Conservation (phyloP, 2,797 vertebrate genomes). For the Myripristis jacobus region DNA sequence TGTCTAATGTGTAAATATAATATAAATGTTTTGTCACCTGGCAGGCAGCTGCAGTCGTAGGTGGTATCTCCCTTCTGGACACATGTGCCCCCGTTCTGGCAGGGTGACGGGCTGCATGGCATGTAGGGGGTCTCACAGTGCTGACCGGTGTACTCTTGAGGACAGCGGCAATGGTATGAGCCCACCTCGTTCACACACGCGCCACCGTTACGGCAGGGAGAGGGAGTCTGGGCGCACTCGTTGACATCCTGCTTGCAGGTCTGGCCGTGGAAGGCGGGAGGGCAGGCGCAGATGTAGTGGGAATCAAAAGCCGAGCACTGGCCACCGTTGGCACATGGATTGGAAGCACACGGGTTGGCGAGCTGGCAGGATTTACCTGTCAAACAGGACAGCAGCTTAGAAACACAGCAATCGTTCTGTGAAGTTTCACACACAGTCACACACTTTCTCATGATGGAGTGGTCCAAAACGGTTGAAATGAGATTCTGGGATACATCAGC, state of each 20-base stretch:
- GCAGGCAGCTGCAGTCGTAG: constrained; percentile 92
- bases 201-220: constrained; percentile 88
- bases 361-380: constrained; percentile 93
- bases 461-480: background rate
- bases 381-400: constrained; percentile 11
- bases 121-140: constrained; percentile 91
- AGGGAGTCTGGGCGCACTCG: constrained; percentile 86
- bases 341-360: constrained; percentile 95
- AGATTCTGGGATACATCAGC: background rate
- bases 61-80: constrained; percentile 91
- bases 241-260: constrained; percentile 95
- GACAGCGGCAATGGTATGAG: constrained; percentile 91
- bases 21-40: constrained; percentile 83
- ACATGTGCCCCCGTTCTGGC: constrained; percentile 96
- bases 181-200: constrained; percentile 92
- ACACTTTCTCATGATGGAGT: too few species aligned
- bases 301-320: constrained; percentile 92
- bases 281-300: constrained; percentile 90
- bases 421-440: too few species aligned
- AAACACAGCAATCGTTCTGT: background rate
- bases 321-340: constrained; percentile 95
- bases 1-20: background rate
- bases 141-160: constrained; percentile 85
- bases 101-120: constrained; percentile 96
- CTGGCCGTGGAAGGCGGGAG: constrained; percentile 88